Evolutionary conservation across 2,797 vertebrate genomes (phyloP), one percentile per base, ranked within the genome.

Genomic region (Gymnothorax javanicus): DNA sequence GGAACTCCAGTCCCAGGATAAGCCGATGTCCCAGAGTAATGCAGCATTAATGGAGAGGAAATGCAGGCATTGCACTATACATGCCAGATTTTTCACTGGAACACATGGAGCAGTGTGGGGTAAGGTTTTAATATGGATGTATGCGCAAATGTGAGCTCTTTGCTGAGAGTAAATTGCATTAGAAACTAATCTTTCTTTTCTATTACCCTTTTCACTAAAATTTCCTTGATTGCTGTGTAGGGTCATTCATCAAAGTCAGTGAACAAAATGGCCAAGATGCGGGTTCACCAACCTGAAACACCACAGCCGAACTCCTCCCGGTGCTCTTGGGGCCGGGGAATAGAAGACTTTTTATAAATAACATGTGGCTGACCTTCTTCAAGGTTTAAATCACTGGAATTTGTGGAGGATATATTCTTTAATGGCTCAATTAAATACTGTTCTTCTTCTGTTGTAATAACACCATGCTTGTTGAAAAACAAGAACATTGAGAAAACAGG

Each of bases 381-480:
- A 90, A 96, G 97, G 95, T 92, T 97, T 94, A 97, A 95, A 91
- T 97, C 94, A 92, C 95, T 95, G 92, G 97, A 96, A 94, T 97
- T 95, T 94, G 96, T 93, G 91, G 96, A 97, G 93, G 95, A 95
- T 91, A 93, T 92, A 93, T 98, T 98, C 95, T 96, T 97, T 95
- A 99, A 96, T 94, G 98, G 98, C 94, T 99, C 98, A 95, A 99
- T 99, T 96, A 99, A 97, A 97, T 99, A 99, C 90, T 99, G 97
- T 90, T 99, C 98, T 92, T 99, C 98, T 96, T 98, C 98, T 93
- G 98, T 99, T 93, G 97, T 98, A 95, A 99, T 99, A 90, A 99
- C 95, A 88, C 98, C 98, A 85, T 99, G 98, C 98, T 99, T 95
- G 93, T 95, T 90, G 86, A 91, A 87, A 88, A 90, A 93, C 88